Evolutionary conservation across 2,888 invertebrate species (phyloP).

Genomic region (Agriopis aurantiaria): DNA sequence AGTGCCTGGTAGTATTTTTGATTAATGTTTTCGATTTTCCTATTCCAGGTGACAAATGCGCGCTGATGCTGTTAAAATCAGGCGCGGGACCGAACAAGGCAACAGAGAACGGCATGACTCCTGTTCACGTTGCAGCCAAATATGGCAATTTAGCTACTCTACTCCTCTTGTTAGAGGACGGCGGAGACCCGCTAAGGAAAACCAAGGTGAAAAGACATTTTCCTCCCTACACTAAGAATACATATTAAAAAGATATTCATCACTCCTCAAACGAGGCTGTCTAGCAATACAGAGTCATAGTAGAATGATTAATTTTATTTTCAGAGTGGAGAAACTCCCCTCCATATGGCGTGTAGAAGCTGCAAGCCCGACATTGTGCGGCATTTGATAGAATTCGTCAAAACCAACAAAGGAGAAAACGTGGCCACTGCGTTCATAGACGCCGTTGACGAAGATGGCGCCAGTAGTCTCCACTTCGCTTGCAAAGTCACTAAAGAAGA

Average conservation of each 20-base stretch:
- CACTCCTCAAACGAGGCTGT: background rate
- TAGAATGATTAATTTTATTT: slow-evolving; percentile 25
- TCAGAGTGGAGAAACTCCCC: slow-evolving; percentile 97
- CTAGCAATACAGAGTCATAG: background rate
- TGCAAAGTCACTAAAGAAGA: slow-evolving; percentile 95
- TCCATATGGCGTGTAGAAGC: slow-evolving; percentile 96
- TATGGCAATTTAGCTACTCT: slow-evolving; percentile 96
- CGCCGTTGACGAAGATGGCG: slow-evolving; percentile 95
- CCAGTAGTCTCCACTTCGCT: slow-evolving; percentile 97
- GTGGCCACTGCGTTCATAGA: slow-evolving; percentile 95
- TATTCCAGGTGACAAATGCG: slow-evolving; percentile 88
- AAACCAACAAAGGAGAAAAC: slow-evolving; percentile 90
- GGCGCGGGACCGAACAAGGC: slow-evolving; percentile 98
- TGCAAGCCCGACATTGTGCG: slow-evolving; percentile 94
- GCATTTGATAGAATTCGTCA: slow-evolving; percentile 94
- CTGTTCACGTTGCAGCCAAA: slow-evolving; percentile 97
- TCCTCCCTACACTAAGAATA: too few species aligned
- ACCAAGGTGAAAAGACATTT: slow-evolving; percentile 89
- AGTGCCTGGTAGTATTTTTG: background rate
- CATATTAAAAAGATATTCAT: too few species aligned
- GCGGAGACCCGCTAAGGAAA: slow-evolving; percentile 96
- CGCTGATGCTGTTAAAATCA: slow-evolving; percentile 98
- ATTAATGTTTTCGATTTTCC: background rate
- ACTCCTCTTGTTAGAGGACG: slow-evolving; percentile 95
- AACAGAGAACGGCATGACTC: slow-evolving; percentile 98